These are phyloP conservation scores for Tretioscincus oriximinensis DNA, from an alignment of 2,113 vertebrate species.

Conservation along the genomic window DNA sequence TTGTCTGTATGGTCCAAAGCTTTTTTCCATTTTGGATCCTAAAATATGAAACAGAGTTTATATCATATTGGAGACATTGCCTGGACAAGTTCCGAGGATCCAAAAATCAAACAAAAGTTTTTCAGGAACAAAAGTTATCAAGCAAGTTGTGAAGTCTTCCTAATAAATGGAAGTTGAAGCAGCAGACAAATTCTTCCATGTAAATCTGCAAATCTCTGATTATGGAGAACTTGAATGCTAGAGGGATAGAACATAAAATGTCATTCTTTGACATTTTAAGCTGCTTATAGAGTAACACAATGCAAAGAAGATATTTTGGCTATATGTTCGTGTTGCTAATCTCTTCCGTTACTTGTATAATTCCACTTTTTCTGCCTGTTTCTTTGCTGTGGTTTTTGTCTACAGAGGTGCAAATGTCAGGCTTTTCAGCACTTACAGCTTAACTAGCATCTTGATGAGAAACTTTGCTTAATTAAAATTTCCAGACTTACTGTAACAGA, in stretches of 20 bases:
- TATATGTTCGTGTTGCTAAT: not conserved
- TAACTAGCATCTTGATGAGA: not conserved
- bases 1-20: not conserved
- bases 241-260: not conserved
- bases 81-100: not conserved
- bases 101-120: not conserved
- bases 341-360: not conserved
- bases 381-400: not conserved
- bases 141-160: not conserved
- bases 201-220: not conserved
- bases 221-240: not conserved
- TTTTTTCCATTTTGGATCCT: not conserved
- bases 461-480: not conserved
- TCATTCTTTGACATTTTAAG: not conserved
- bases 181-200: not conserved
- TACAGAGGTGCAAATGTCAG: not conserved
- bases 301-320: not conserved
- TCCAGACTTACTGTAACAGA: not conserved
- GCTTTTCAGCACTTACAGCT: not conserved
- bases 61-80: not conserved
- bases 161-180: not conserved
- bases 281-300: not conserved
- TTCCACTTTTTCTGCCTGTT: not conserved
- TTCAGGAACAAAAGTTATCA: not conserved
- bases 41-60: not conserved